Evolutionary conservation across 2,888 invertebrate species (phyloP).

Genomic region (Cheilosia urbana): DNA sequence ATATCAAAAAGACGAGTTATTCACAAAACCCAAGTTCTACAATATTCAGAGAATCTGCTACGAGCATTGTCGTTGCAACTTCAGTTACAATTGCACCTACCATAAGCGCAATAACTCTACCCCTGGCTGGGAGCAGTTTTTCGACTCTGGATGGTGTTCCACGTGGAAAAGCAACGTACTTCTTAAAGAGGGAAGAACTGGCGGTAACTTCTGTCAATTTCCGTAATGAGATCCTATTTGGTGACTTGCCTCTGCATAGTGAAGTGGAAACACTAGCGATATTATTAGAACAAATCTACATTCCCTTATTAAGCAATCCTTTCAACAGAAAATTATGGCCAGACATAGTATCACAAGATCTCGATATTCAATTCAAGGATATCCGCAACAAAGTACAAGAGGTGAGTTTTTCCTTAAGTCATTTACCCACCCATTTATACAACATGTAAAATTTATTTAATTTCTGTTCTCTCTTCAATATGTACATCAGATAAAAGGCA

Average conservation of each 20-base stretch:
- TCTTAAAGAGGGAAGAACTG: constrained; percentile 84
- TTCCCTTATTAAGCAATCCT: constrained; percentile 89
- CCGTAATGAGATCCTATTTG: constrained; percentile 86
- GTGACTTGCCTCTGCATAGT: constrained; percentile 89
- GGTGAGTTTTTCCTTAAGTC: constrained; percentile 79
- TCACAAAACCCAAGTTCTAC: constrained; percentile 40
- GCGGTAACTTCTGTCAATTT: constrained; percentile 83
- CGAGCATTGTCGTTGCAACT: constrained; percentile 62
- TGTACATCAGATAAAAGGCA: constrained; percentile 85
- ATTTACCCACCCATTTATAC: constrained; percentile 1
- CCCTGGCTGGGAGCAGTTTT: constrained; percentile 81
- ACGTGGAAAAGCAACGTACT: constrained; percentile 85
- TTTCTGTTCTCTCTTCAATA: neutral
- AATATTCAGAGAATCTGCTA: constrained; percentile 50
- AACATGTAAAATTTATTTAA: neutral
- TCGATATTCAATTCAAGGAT: constrained; percentile 88
- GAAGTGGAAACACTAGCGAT: constrained; percentile 89
- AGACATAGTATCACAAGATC: constrained; percentile 88
- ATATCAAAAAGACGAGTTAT: constrained; percentile 73
- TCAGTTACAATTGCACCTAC: constrained; percentile 55
- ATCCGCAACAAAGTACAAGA: constrained; percentile 84
- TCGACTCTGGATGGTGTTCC: constrained; percentile 81
- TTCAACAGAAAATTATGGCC: constrained; percentile 90
- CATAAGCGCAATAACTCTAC: constrained; percentile 77
- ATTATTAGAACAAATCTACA: constrained; percentile 89